Evolutionary conservation across 2,888 invertebrate species (phyloP), one percentile per base, ranked within the genome.

Genomic region (Metellina segmentata): DNA sequence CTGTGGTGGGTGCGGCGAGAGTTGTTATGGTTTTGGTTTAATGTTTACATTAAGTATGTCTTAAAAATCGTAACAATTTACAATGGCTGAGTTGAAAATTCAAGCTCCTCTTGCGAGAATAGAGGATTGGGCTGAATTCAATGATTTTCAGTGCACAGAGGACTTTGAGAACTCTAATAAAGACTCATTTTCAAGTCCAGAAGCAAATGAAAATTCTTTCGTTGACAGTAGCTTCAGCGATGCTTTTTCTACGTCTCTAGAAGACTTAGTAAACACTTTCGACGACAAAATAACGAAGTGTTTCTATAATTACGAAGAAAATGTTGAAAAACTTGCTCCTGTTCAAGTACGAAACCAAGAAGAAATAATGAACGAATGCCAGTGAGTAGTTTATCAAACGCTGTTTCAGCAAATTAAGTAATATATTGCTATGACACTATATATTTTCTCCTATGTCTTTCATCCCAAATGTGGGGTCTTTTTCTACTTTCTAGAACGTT

Each of bases 291-390:
- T 99, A 94, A 99, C 98, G 91, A 98, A 98, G 96, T 99, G 99
- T 95, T 99, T 99, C 95, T 97, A 98, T 94, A 98, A 99, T 96
- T 99, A 98, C 95, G 98, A 98, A 95, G 98, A 99, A 95, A 98
- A 98, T 94, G 98, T 99, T 93, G 99, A 99, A 95, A 98, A 98
- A 95, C 96, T 99, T 94, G 99, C 99, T 87, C 99, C 99, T 52
- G 98, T 99, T 93, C 99, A 99, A 96, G 98, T 99, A 94, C 97
- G 99, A 95, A 97, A 98, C 87, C 99, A 99, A 95, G 99, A 99
- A 95, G 99, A 99, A 95, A 98, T 99, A 94, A 99, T 99, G 98
- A 98, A 98, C 96, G 99, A 99, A 96, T 99, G 99, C 97, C 99
- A 99, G 99, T 99, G 96, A 98, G 99, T 98, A 34, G 8, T 48